Conservation (phyloP, 1,140 invertebrate species). For the Danaus plexippus region DNA sequence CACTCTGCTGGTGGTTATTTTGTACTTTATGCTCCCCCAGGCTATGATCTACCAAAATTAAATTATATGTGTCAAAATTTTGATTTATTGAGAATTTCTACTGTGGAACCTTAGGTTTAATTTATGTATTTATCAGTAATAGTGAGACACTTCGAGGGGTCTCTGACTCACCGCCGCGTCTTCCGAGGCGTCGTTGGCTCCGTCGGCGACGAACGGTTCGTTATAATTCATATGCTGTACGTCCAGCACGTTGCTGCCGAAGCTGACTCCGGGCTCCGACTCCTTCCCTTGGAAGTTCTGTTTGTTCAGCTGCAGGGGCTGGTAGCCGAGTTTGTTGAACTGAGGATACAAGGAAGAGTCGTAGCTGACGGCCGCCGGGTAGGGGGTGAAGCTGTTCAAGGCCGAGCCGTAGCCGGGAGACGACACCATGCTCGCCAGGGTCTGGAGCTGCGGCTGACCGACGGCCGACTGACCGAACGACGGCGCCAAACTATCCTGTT, state of each 20-base stretch:
- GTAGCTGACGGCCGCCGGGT: constrained; percentile 38
- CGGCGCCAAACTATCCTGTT: constrained; percentile 31
- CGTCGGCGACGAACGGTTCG: constrained; percentile 26
- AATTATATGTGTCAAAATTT: too few species aligned
- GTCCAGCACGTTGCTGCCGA: constrained; percentile 31
- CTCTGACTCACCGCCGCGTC: constrained; percentile 25
- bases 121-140: too few species aligned
- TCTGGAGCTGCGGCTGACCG: constrained; percentile 42
- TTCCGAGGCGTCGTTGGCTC: constrained; percentile 30
- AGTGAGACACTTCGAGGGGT: too few species aligned
- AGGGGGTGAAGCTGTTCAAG: constrained; percentile 35
- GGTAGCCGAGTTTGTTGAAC: constrained; percentile 48
- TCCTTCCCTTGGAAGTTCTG: constrained; percentile 35
- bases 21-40: neutral
- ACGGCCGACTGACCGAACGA: constrained; percentile 38
- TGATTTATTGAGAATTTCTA: too few species aligned
- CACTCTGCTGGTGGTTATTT: neutral
- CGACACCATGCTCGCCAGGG: constrained; percentile 43
- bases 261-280: constrained; percentile 31
- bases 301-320: constrained; percentile 38
- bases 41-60: too few species aligned
- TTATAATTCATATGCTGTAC: constrained; percentile 37
- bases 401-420: constrained; percentile 43
- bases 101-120: too few species aligned
- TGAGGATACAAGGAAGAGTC: constrained; percentile 60